Evolutionary conservation across 2,113 vertebrate genomes (phyloP).

Genomic region (Brachirus orientalis): DNA sequence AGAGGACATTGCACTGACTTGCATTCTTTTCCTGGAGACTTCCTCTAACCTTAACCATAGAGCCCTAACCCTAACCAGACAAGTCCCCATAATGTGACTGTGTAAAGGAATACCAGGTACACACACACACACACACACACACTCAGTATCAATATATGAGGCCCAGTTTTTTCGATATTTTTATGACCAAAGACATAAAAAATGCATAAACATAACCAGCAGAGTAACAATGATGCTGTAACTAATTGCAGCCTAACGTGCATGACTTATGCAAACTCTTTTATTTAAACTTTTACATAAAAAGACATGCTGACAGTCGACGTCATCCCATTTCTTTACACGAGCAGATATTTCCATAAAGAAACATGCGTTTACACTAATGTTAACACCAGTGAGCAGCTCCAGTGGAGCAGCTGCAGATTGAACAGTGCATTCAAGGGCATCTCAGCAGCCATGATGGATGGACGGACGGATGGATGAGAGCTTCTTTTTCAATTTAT

Average conservation of each 20-base stretch:
- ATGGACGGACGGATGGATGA: slow-evolving; percentile 38
- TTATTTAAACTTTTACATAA: slow-evolving; percentile 2
- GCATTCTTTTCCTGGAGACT: too few species aligned
- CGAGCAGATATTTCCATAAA: too few species aligned
- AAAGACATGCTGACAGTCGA: slow-evolving; percentile 1
- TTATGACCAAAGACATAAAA: too few species aligned
- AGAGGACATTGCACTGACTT: too few species aligned
- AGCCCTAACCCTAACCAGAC: too few species aligned
- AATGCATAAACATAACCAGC: too few species aligned
- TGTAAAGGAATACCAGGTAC: slow-evolving; percentile 43
- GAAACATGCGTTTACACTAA: slow-evolving; percentile 11
- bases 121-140: neutral
- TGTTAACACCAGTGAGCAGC: slow-evolving; percentile 55
- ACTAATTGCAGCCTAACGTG: neutral
- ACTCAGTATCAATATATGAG: slow-evolving; percentile 38
- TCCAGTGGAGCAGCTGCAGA: slow-evolving; percentile 56
- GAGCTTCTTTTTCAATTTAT: slow-evolving; percentile 46
- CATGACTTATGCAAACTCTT: neutral
- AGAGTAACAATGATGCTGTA: too few species aligned
- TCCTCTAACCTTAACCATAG: too few species aligned
- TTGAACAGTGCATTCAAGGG: slow-evolving; percentile 61
- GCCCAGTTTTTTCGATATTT: slow-evolving; percentile 1
- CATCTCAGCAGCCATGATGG: slow-evolving; percentile 50
- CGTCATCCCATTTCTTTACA: too few species aligned
- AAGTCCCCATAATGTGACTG: too few species aligned